Percentiles rank a stretch among this genome's conserved stretches.
Conservation (phyloP, 1,140 invertebrate genomes). For the Drosophila sturtevanti region DNA sequence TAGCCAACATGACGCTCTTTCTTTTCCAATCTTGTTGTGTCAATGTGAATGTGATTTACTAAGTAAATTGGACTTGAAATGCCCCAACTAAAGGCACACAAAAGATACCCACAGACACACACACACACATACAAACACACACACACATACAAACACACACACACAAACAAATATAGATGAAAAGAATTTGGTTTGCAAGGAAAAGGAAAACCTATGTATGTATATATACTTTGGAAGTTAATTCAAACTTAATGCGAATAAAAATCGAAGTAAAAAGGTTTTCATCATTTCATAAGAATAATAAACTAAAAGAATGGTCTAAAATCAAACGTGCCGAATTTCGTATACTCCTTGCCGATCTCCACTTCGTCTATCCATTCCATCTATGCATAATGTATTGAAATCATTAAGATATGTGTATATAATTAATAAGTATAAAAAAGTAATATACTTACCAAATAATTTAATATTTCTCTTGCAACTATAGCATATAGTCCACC, state of each 20-base stretch:
- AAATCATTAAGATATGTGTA: too few species aligned
- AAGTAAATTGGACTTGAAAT: constrained; percentile 71
- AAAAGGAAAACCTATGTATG: background rate
- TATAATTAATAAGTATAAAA: too few species aligned
- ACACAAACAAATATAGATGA: background rate
- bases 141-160: constrained; percentile 5
- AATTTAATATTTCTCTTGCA: too few species aligned
- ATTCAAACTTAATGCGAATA: background rate
- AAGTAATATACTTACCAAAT: too few species aligned
- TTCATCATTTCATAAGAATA: too few species aligned
- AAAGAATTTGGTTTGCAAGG: background rate
- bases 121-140: constrained; percentile 28
- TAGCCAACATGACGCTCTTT: background rate
- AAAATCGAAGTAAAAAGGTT: background rate
- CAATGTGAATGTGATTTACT: constrained; percentile 35
- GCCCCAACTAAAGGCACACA: constrained; percentile 17
- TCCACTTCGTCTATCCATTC: too few species aligned
- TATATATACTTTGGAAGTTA: background rate
- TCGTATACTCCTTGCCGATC: too few species aligned
- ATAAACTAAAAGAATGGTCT: too few species aligned
- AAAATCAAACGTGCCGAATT: too few species aligned
- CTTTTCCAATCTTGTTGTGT: background rate
- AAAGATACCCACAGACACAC: constrained; percentile 18
- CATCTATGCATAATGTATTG: too few species aligned
- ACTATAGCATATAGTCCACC: too few species aligned